These are phyloP conservation scores for Planococcus citri DNA, from an alignment of 1,140 invertebrate species.

Conservation along the genomic window DNA sequence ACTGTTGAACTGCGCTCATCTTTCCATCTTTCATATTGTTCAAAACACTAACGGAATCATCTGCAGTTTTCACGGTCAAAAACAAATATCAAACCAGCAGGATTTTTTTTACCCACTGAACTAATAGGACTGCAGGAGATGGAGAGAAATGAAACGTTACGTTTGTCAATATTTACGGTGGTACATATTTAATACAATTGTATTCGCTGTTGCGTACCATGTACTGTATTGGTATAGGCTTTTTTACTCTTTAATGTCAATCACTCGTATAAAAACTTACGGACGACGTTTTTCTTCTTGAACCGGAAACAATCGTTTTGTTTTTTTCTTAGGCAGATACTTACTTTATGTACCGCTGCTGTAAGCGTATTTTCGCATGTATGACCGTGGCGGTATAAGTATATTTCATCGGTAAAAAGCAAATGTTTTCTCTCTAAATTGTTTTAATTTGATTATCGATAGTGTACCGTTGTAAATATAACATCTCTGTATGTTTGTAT, in stretches of 20 bases:
- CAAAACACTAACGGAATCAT: too few species aligned
- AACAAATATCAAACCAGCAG: background rate
- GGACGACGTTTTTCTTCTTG: background rate
- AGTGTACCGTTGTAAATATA: too few species aligned
- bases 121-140: background rate
- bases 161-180: background rate
- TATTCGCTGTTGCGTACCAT: background rate
- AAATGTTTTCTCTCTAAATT: too few species aligned
- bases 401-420: too few species aligned
- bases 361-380: too few species aligned
- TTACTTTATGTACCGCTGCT: too few species aligned
- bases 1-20: too few species aligned
- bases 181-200: background rate
- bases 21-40: too few species aligned
- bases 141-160: background rate
- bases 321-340: too few species aligned
- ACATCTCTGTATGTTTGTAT: too few species aligned
- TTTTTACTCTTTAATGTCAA: background rate
- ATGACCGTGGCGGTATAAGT: too few species aligned
- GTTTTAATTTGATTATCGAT: too few species aligned
- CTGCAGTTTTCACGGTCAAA: background rate
- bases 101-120: background rate
- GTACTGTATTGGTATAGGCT: background rate
- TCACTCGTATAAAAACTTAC: background rate
- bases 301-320: background rate